phyloP scores from a whole-genome alignment of 2,888 invertebrate species.

The Embidobia sp. region DNA sequence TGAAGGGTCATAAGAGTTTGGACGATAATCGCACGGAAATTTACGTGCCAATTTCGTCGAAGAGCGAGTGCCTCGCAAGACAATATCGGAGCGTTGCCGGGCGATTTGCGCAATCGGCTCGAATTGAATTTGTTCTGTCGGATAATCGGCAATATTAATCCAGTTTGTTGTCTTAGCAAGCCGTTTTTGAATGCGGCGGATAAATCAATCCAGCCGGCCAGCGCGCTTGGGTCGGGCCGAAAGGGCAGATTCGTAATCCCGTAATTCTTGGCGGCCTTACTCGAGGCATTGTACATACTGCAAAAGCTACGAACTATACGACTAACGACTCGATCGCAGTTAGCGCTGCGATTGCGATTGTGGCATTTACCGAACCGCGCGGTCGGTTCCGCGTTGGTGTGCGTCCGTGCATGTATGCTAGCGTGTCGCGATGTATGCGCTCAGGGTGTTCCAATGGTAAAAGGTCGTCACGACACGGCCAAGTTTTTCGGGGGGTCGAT shows the following conservation, averaged over 20 bases:
- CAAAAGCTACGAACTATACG: constrained; percentile 36
- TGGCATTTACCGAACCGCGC: constrained; percentile 64
- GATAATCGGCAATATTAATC: constrained; percentile 26
- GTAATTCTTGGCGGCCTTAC: constrained; percentile 65
- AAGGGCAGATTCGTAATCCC: constrained; percentile 70
- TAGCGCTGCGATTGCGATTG: constrained; percentile 61
- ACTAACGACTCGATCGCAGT: constrained; percentile 61
- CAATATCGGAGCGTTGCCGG: too few relatives aligned
- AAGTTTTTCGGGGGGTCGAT: constrained; percentile 63
- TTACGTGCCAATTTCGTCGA: too few relatives aligned
- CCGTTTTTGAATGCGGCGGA: constrained; percentile 43
- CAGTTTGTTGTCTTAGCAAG: constrained; percentile 24
- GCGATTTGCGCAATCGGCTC: too few relatives aligned
- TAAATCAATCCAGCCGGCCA: constrained; percentile 68
- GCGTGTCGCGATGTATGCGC: constrained; percentile 23
- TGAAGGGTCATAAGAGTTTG: too few relatives aligned
- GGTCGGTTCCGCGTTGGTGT: constrained; percentile 47
- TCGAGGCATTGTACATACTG: constrained; percentile 50
- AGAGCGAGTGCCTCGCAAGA: too few relatives aligned
- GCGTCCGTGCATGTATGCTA: constrained; percentile 56
- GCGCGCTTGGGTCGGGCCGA: constrained; percentile 65
- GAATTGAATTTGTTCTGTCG: too few relatives aligned
- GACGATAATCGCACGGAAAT: too few relatives aligned
- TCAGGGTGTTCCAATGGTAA: constrained; percentile 55
- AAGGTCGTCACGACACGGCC: constrained; percentile 63